phyloP scores from a whole-genome alignment of 2,888 invertebrate species.

The Apamea anceps region DNA sequence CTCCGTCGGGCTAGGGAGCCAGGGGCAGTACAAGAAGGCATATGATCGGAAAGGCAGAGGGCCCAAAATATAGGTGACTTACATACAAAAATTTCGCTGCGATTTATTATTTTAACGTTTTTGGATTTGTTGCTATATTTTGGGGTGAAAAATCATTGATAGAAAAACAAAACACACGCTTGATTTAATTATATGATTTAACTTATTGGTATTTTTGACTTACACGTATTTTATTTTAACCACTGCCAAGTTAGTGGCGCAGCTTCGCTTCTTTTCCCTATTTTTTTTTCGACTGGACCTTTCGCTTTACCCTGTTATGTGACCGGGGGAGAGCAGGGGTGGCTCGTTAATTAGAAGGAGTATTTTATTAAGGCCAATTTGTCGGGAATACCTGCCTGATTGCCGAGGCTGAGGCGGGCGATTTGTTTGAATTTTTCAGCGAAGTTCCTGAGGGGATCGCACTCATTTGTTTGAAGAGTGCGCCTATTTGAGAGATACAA shows the following conservation, averaged over 20 bases:
- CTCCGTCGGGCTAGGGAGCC: conserved; percentile 48
- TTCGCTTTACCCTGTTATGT: background rate
- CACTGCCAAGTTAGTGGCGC: background rate
- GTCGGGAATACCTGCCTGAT: conserved; percentile 86
- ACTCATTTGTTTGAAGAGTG: conserved; percentile 64
- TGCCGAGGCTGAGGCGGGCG: conserved; percentile 74
- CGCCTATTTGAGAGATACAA: conserved; percentile 46
- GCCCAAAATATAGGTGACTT: background rate
- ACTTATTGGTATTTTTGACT: background rate
- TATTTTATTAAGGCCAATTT: conserved; percentile 89
- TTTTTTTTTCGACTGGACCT: background rate
- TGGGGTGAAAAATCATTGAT: background rate
- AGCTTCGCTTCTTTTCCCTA: background rate
- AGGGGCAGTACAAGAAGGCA: conserved; percentile 18
- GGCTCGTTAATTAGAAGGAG: conserved; percentile 86
- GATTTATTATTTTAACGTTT: background rate
- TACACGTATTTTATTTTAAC: background rate
- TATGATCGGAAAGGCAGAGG: conserved; percentile 16
- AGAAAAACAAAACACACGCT: background rate
- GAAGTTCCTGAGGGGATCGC: conserved; percentile 64
- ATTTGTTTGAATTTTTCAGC: conserved; percentile 76
- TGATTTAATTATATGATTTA: background rate
- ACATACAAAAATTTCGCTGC: background rate
- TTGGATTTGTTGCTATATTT: background rate
- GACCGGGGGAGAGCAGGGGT: conserved; percentile 43